Evolutionary conservation across 2,888 invertebrate species (phyloP), one percentile per base, ranked within the genome.

Genomic region (Pelosia muscerda): DNA sequence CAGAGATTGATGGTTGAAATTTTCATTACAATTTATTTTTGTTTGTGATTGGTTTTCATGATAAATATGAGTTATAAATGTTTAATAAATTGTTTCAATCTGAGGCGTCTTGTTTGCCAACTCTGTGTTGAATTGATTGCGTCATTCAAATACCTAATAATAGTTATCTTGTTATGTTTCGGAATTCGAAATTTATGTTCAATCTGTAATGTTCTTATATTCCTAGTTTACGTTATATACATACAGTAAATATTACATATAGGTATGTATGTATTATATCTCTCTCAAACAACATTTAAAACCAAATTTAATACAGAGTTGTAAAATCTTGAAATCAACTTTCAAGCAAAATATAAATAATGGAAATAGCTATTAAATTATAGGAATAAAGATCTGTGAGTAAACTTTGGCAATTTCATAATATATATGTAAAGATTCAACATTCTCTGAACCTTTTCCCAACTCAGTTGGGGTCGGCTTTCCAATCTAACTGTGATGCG

Each of bases 21-120:
- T 61, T 62, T 58, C 26, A 66, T 63, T 67, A 22, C 54, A 38
- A 67, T 71, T 71, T 42, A 65, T 34, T 63, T 26, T 26, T 57
- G 63, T 61, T 60, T 38, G 13, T 22, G 23, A 28, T 54, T 58
- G 61, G 23, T 28, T 57, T 57, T 25, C 5, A 28, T 28, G 26
- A 57, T 28, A 55, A 55, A 57, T 57, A 25, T 57, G 28, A 28
- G 9, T 26, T 28, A 19, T 19, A 25, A n/a, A n/a, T n/a, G n/a
- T n/a, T n/a, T n/a, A n/a, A 28, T 57, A 57, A 57, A 57, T 57
- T 57, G n/a, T 1, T 57, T 15, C 10, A 23, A 57, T 25, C 23
- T 28, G 34, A 34, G n/a, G 23, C 59, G 9, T 59, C 15, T 57
- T 57, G 23, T 49, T n/a, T 49, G 49, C 49, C 49, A 49, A 49